Conservation (phyloP, 1,140 invertebrate genomes). For the Drosophila baimaii region DNA sequence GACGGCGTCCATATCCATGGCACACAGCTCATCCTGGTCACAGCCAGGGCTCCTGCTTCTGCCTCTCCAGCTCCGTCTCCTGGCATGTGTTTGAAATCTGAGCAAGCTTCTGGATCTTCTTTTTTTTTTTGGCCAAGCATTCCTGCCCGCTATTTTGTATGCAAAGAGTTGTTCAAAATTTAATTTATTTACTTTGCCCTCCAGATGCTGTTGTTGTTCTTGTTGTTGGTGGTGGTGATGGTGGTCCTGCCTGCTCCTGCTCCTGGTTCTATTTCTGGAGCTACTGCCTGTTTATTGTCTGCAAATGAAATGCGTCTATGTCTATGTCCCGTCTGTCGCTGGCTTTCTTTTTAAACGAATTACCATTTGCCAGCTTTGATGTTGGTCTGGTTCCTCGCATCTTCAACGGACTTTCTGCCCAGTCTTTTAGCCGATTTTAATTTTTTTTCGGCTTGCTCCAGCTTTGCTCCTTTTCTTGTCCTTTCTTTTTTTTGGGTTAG, state of each 20-base stretch:
- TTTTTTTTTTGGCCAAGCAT: conserved; percentile 35
- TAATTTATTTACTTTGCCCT: conserved; percentile 75
- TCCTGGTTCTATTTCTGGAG: neutral
- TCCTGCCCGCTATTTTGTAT: conserved; percentile 67
- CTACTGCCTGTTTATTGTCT: conserved; percentile 70
- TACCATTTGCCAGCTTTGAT: conserved; percentile 77
- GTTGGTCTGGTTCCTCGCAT: conserved; percentile 56
- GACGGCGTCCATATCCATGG: conserved; percentile 45
- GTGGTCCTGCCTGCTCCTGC: neutral
- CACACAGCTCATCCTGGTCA: conserved; percentile 36
- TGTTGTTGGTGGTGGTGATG: conserved; percentile 12
- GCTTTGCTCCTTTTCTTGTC: conserved; percentile 35
- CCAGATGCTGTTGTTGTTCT: conserved; percentile 45
- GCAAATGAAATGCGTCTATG: conserved; percentile 72
- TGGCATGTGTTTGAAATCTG: conserved; percentile 70
- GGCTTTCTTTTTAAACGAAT: conserved; percentile 74
- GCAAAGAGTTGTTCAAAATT: conserved; percentile 79
- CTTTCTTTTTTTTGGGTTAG: conserved; percentile 39
- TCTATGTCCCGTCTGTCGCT: conserved; percentile 43
- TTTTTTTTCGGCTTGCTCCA: conserved; percentile 29
- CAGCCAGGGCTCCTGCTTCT: conserved; percentile 4
- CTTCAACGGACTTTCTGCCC: conserved; percentile 30
- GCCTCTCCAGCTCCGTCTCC: neutral
- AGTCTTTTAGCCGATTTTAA: conserved; percentile 29
- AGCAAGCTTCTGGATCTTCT: conserved; percentile 49